Evolutionary conservation across 2,888 invertebrate species (phyloP), one percentile per base, ranked within the genome.

Genomic region (Lasioglossum leucozonium): DNA sequence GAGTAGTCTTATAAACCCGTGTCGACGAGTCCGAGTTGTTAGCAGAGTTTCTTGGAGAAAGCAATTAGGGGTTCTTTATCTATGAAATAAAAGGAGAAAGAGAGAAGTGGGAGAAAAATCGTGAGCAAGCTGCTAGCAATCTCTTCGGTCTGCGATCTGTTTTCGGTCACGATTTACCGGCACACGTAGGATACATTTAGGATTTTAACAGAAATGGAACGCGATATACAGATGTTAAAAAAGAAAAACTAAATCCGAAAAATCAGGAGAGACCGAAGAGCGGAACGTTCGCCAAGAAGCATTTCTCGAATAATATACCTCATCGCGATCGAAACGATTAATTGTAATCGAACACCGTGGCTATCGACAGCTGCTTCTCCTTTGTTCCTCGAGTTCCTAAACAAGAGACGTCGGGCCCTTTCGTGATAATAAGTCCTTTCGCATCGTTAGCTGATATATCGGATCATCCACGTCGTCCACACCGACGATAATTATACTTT

Each of bases 261-360:
- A 30, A 22, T 34, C 10, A 37, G 8, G 10, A 30, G 30, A 58
- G 18, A 34, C 30, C 18, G 65, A 65, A 34, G 55, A n/a, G n/a
- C 22, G 34, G 76, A 72, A 72, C 44, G 83, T 80, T 76, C 65
- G 51, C 73, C 73, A 82, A 16, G 30, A 62, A 77, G 77, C 34
- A 85, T 88, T 90, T 87, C 82, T 89, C 79, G 83, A 81, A 47
- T 82, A 82, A 72, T 85, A 90, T 90, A 91, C 91, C 90, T 91
- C 91, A 89, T 82, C 72, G 78, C 58, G 77, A 79, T 69, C 42
- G 79, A 85, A 67, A 37, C 34, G 65, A 65, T 65, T 69, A 78
- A 87, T 51, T 51, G 40, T 69, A 72, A 44, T 72, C 16, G 4
- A 40, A 72, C 44, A 83, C 74, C 71, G 77, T 67, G 67, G 62